Percentiles rank a stretch among this genome's conserved stretches.
These are phyloP conservation scores for Iphiclides podalirius DNA, from an alignment of 2,888 invertebrate genomes.

Conservation along the genomic window DNA sequence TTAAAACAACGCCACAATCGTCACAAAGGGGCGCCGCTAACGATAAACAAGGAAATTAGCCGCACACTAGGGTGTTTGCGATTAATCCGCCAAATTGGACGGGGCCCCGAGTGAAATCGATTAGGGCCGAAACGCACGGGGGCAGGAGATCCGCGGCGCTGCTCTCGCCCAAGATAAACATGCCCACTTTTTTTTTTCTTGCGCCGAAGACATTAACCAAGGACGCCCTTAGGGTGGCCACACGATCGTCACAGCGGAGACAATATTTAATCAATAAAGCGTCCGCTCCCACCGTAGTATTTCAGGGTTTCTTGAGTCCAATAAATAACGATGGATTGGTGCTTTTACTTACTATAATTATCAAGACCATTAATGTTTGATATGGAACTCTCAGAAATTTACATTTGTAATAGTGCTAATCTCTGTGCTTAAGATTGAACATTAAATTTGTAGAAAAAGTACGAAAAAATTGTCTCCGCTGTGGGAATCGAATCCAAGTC, in stretches of 20 bases:
- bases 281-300: no score
- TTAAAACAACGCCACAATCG: no score
- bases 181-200: slow-evolving; percentile 68
- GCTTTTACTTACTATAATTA: no score
- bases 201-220: slow-evolving; percentile 78
- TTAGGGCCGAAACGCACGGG: slow-evolving; percentile 54
- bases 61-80: slow-evolving; percentile 71
- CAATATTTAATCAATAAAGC: neutral
- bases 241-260: neutral
- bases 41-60: slow-evolving; percentile 73
- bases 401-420: no score
- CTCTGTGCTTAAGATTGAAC: no score
- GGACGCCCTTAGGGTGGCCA: slow-evolving; percentile 61
- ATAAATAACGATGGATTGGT: no score
- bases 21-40: slow-evolving; percentile 49
- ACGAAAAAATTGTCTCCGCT: no score
- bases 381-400: no score
- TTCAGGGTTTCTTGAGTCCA: no score
- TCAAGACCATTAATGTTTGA: no score
- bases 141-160: slow-evolving; percentile 61
- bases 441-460: no score
- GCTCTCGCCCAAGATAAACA: slow-evolving; percentile 75
- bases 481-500: no score
- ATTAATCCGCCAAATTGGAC: slow-evolving; percentile 78
- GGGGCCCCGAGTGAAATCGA: slow-evolving; percentile 75